Conservation (phyloP, 2,888 invertebrate genomes). For the Hedya salicella region DNA sequence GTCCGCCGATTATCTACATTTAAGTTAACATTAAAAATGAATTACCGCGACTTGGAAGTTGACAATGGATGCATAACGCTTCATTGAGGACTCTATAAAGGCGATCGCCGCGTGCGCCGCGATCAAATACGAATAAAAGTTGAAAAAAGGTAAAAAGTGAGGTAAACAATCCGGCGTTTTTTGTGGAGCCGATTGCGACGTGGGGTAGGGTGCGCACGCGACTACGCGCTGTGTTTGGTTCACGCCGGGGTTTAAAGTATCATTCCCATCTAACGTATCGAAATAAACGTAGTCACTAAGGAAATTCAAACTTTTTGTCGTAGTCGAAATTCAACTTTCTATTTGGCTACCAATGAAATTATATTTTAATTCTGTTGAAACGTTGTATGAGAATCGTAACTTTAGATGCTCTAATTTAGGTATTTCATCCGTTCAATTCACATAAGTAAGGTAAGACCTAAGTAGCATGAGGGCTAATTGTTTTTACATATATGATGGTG, state of each 20-base stretch:
- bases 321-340: too few species aligned
- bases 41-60: constrained; percentile 68
- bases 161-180: constrained; percentile 83
- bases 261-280: not conserved
- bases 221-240: constrained; percentile 27
- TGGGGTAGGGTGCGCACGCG: constrained; percentile 74
- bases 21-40: constrained; percentile 79
- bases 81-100: constrained; percentile 73
- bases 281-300: too few species aligned
- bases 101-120: constrained; percentile 74
- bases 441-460: too few species aligned
- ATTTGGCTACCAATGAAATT: too few species aligned
- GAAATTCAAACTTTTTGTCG: too few species aligned
- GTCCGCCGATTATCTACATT: constrained; percentile 71
- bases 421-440: too few species aligned
- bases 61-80: constrained; percentile 75
- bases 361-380: too few species aligned
- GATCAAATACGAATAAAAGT: constrained; percentile 79
- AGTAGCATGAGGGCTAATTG: too few species aligned
- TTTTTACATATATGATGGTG: too few species aligned
- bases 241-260: not conserved
- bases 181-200: constrained; percentile 69
- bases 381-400: too few species aligned
- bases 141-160: constrained; percentile 82
- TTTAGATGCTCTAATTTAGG: too few species aligned